Evolutionary conservation across 2,888 invertebrate genomes (phyloP).

Genomic region (Zhengitettix transpicula): DNA sequence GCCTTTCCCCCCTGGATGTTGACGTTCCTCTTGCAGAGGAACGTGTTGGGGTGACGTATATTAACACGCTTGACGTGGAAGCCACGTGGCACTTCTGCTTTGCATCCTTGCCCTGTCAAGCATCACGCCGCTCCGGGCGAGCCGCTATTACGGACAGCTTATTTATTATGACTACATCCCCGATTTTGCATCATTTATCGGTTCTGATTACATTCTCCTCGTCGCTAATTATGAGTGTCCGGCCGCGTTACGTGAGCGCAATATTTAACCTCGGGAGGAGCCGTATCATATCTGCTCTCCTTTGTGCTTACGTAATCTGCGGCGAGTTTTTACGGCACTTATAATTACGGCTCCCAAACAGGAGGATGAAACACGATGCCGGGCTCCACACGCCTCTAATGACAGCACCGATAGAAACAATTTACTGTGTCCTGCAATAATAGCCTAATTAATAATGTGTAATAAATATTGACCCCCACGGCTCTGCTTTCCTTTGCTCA

Average conservation of each 20-base stretch:
- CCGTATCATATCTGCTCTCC: too few species aligned
- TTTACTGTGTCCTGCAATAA: neutral
- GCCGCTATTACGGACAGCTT: neutral
- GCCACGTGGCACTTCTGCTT: too few species aligned
- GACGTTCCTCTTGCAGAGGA: too few species aligned
- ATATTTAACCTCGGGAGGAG: neutral
- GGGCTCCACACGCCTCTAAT: neutral
- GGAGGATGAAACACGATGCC: neutral
- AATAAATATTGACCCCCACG: neutral
- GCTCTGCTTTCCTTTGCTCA: too few species aligned
- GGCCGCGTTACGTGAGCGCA: neutral
- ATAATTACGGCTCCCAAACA: neutral
- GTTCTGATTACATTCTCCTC: neutral
- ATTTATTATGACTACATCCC: neutral
- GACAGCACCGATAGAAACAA: neutral
- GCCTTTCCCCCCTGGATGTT: too few species aligned
- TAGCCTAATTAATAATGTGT: neutral
- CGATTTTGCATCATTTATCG: neutral
- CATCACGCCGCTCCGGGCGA: neutral
- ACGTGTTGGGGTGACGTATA: too few species aligned
- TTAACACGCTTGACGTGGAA: too few species aligned
- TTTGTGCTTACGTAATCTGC: too few species aligned
- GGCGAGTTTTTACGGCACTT: neutral
- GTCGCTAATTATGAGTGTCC: neutral
- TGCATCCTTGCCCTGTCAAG: too few species aligned